Conservation (phyloP, 2,797 vertebrate species). For the Sebastes iracundus region DNA sequence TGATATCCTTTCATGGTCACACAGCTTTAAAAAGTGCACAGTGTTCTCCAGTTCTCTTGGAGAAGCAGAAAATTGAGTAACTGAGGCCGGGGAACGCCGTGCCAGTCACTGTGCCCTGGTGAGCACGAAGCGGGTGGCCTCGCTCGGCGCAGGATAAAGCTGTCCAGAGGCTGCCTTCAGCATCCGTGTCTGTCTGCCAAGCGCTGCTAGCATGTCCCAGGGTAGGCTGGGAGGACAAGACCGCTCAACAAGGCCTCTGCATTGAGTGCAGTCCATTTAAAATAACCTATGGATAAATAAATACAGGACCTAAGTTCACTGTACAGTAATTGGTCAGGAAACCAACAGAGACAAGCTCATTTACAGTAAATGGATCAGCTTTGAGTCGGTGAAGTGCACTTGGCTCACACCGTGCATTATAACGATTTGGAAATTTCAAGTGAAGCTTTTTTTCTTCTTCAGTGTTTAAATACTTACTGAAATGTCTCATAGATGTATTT, state of each 20-base stretch:
- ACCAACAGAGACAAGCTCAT: constrained; percentile 83
- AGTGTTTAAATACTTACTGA: constrained; percentile 51
- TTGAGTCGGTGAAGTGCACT: constrained; percentile 78
- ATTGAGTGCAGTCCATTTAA: constrained; percentile 81
- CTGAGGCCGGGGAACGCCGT: constrained; percentile 59
- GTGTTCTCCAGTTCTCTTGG: constrained; percentile 59
- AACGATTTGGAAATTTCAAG: constrained; percentile 79
- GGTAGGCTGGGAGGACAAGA: constrained; percentile 69
- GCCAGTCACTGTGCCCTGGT: constrained; percentile 77
- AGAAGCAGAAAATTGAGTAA: constrained; percentile 72
- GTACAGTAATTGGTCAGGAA: constrained; percentile 83
- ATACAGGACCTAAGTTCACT: constrained; percentile 77
- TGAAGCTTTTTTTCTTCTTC: constrained; percentile 51
- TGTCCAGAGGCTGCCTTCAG: constrained; percentile 78
- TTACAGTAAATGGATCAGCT: constrained; percentile 83
- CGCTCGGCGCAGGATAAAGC: constrained; percentile 66
- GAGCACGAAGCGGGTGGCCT: constrained; percentile 77
- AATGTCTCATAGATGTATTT: constrained; percentile 35
- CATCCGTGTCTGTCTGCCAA: constrained; percentile 75
- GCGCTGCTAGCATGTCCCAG: constrained; percentile 68
- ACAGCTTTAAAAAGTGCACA: constrained; percentile 45
- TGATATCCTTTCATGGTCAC: constrained; percentile 42
- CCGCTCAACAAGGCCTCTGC: constrained; percentile 74
- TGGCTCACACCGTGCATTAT: constrained; percentile 70
- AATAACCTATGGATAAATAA: constrained; percentile 83